These are phyloP conservation scores for Noctua comes DNA, from an alignment of 2,888 invertebrate genomes.

Conservation along the genomic window DNA sequence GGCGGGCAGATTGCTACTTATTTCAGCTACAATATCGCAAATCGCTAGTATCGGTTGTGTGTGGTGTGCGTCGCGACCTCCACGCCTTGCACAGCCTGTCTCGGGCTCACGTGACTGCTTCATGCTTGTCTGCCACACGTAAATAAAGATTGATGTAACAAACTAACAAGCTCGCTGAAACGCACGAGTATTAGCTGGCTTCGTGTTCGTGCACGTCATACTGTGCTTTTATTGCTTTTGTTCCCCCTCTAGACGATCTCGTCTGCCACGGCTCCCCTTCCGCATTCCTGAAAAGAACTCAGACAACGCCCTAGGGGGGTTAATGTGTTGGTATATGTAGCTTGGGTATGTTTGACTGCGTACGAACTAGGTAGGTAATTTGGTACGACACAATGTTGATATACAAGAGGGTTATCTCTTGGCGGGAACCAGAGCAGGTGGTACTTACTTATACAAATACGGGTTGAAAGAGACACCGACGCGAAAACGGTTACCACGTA, in stretches of 20 bases:
- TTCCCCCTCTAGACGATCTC: slow-evolving; percentile 11
- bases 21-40: slow-evolving; percentile 16
- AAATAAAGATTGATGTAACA: slow-evolving; percentile 51
- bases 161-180: slow-evolving; percentile 37
- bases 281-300: slow-evolving; percentile 35
- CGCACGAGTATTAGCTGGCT: slow-evolving; percentile 22
- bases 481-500: no score
- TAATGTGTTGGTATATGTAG: background rate
- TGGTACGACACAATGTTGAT: background rate
- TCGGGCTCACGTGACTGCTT: slow-evolving; percentile 50
- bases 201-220: slow-evolving; percentile 33
- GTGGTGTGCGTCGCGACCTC: slow-evolving; percentile 52
- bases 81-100: slow-evolving; percentile 74
- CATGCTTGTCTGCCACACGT: slow-evolving; percentile 35
- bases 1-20: slow-evolving; percentile 4
- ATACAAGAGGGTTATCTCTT: background rate
- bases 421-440: background rate
- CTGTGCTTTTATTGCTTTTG: slow-evolving; percentile 32
- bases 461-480: no score
- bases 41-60: slow-evolving; percentile 24
- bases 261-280: slow-evolving; percentile 27
- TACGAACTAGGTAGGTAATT: background rate
- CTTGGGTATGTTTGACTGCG: background rate
- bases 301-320: background rate
- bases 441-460: background rate